A percentile compares a stretch with the other conserved stretches of the same genome.
phyloP scores from a whole-genome alignment of 2,888 invertebrate species.

The Folsomia candida region DNA sequence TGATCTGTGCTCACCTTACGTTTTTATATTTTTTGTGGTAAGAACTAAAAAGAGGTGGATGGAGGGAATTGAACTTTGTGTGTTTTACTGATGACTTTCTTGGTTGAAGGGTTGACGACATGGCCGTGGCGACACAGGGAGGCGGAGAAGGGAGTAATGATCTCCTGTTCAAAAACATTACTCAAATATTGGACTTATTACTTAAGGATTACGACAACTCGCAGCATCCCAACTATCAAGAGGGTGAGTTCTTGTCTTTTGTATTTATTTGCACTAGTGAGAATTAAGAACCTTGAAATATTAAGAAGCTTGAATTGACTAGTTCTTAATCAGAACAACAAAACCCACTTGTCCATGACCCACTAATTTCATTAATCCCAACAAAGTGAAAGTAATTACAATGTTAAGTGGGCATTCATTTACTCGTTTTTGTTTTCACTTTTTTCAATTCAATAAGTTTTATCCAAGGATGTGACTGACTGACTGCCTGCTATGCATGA shows the following conservation, averaged over 20 bases:
- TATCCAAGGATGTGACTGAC: no score
- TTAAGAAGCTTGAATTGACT: no score
- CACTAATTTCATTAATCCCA: no score
- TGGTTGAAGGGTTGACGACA: not conserved
- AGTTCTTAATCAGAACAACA: no score
- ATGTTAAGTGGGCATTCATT: no score
- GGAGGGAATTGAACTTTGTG: not conserved
- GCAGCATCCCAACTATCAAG: slow-evolving; percentile 81
- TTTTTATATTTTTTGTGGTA: slow-evolving; percentile 6
- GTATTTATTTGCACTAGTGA: not conserved
- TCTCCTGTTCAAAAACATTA: slow-evolving; percentile 78
- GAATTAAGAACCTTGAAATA: no score
- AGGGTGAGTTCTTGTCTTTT: slow-evolving; percentile 62
- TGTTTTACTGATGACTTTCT: no score
- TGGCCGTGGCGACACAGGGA: slow-evolving; percentile 5
- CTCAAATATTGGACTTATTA: slow-evolving; percentile 77
- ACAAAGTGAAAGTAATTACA: no score
- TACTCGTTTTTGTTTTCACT: no score
- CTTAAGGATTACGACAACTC: slow-evolving; percentile 87
- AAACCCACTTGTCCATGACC: no score
- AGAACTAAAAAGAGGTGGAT: not conserved
- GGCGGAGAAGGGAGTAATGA: slow-evolving; percentile 55
- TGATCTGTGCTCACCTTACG: slow-evolving; percentile 10
- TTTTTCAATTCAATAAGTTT: no score
- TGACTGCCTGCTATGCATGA: no score